Evolutionary conservation across 1,140 invertebrate species (phyloP), one percentile per base, ranked within the genome.

Genomic region (Globodera rostochiensis): DNA sequence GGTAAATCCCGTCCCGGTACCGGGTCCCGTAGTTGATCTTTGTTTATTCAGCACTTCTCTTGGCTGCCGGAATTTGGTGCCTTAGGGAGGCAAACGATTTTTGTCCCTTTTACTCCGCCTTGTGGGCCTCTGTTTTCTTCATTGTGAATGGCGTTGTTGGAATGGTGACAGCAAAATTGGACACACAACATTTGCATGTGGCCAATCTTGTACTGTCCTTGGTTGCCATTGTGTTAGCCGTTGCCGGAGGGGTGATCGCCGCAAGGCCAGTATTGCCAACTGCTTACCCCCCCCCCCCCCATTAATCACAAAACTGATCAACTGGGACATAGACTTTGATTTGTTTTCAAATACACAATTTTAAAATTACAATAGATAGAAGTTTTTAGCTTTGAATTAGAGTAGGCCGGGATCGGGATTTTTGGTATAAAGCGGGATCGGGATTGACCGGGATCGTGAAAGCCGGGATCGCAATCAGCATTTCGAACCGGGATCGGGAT

Each of bases 41-140:
- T 11, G 6, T 64, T 11, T 64, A 3, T 81, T 79, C 80, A 86
- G 86, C 83, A 6, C 85, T 87, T 8, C 82, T 87, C 57, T 79
- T 87, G 49, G 81, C 70, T 19, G 83, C 81, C 4, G 86, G 86
- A 8, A 80, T 87, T 36, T 87, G 85, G 86, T 87, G 86, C 69
- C 80, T 83, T 49, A 57, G 69, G 11, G 83, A 86, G 70, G 85
- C 86, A 5, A 69, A 81, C 0, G 83, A 87, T 60, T 87, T 86
- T 71, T 87, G 86, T 69, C 86, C 86, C 11, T 87, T 85, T 76
- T 87, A 87, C 49, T 87, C 86, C 7, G 86, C 86, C 6, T 74
- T 87, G 25, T 87, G 86, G 86, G 87, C 86, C 9, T 74, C 83
- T 8, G 69, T 70, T 6, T 73, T 87, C n/a, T 87, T 81, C 53